Conservation (phyloP, 2,113 vertebrate genomes). For the Vanacampus margaritifer region DNA sequence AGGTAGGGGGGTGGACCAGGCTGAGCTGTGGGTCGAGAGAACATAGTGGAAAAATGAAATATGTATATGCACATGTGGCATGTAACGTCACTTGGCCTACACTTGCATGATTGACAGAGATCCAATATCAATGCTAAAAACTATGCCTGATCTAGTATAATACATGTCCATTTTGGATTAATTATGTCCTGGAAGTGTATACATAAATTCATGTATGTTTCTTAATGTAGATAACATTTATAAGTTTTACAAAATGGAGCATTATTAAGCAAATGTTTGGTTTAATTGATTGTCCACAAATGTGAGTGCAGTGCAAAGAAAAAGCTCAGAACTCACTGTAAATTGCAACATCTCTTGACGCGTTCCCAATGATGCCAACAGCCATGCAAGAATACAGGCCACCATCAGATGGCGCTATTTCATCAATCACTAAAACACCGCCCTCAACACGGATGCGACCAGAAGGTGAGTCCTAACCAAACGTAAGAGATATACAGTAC, state of each 20-base stretch:
- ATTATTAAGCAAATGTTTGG: no score
- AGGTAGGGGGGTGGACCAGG: conserved; percentile 48
- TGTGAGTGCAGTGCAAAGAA: neutral
- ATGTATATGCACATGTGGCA: no score
- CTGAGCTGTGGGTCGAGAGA: conserved; percentile 40
- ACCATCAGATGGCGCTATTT: conserved; percentile 69
- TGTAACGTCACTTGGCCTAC: neutral
- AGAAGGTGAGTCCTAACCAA: conserved; percentile 33
- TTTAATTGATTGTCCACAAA: neutral
- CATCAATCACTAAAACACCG: conserved; percentile 51
- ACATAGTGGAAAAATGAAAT: neutral
- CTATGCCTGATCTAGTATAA: no score
- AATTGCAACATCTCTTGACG: conserved; percentile 60
- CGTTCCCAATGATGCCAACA: conserved; percentile 49
- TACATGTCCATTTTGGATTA: no score
- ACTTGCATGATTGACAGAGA: no score
- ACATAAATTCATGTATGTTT: no score
- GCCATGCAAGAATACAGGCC: conserved; percentile 74
- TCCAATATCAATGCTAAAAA: no score
- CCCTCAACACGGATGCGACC: conserved; percentile 33
- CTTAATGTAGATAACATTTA: neutral
- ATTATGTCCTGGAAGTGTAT: no score
- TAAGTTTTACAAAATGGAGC: no score
- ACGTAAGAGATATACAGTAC: neutral
- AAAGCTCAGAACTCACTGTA: conserved; percentile 57